A percentile compares a stretch with the other conserved stretches of the same genome.
Conservation (phyloP, 2,888 invertebrate genomes). For the Oxycera nigricornis region DNA sequence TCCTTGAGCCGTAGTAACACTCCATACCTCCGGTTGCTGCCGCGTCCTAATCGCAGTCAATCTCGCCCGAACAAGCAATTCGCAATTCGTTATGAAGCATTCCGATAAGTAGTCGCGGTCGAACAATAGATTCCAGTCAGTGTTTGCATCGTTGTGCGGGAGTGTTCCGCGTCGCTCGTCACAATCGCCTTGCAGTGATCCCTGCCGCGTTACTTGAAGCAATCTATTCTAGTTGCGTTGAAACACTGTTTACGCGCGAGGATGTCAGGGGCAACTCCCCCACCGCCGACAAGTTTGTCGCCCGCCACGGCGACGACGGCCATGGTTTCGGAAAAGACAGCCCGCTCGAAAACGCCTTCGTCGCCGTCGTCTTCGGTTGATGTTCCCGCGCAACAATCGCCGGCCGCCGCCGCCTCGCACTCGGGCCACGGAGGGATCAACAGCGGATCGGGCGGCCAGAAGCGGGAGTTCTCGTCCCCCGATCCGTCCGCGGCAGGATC, state of each 20-base stretch:
- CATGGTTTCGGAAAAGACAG: conserved; percentile 53
- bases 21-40: not conserved
- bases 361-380: conserved; percentile 56
- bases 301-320: conserved; percentile 48
- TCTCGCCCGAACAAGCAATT: not conserved
- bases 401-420: not conserved
- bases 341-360: conserved; percentile 55
- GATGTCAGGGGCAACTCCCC: conserved; percentile 52
- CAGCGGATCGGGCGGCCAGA: not conserved
- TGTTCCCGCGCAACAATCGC: conserved; percentile 14
- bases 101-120: not conserved
- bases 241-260: conserved; percentile 27
- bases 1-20: not conserved
- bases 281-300: conserved; percentile 43
- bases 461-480: conserved; percentile 25
- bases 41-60: not conserved
- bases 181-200: not conserved
- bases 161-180: not conserved
- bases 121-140: not conserved
- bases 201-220: not conserved
- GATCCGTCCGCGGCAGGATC: conserved; percentile 39
- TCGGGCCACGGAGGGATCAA: not conserved
- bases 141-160: not conserved
- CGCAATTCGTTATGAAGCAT: conserved; percentile 4
- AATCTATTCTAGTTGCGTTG: not conserved